phyloP scores from a whole-genome alignment of 2,797 vertebrate genomes.

The Oreochromis mossambicus region DNA sequence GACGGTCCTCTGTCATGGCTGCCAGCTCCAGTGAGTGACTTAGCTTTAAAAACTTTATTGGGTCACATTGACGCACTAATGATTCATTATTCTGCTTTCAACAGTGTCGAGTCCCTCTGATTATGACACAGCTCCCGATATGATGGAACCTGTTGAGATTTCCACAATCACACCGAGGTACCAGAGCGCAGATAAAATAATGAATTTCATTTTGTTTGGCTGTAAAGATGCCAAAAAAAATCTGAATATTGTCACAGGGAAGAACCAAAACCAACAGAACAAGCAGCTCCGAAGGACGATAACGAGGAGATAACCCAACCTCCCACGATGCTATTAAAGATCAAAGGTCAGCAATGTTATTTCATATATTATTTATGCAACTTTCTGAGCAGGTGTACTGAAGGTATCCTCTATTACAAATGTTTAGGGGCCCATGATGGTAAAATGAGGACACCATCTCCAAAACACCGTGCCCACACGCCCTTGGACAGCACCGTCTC shows the following conservation, averaged over 20 bases:
- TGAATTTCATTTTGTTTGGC: background rate
- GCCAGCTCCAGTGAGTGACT: slow-evolving; percentile 67
- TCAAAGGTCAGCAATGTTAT: slow-evolving; percentile 63
- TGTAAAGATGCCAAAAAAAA: background rate
- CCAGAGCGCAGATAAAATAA: background rate
- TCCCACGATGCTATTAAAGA: slow-evolving; percentile 55
- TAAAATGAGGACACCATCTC: slow-evolving; percentile 83
- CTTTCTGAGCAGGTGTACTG: background rate
- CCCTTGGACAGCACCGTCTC: slow-evolving; percentile 84
- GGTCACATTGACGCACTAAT: background rate
- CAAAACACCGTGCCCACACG: slow-evolving; percentile 87
- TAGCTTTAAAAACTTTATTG: background rate
- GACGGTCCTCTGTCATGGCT: slow-evolving; percentile 55
- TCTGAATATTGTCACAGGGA: slow-evolving; percentile 45
- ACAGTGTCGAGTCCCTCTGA: slow-evolving; percentile 91
- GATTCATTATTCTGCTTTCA: background rate
- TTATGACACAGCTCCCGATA: slow-evolving; percentile 91
- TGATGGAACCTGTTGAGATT: slow-evolving; percentile 80
- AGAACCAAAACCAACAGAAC: slow-evolving; percentile 14
- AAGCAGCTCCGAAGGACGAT: slow-evolving; percentile 19
- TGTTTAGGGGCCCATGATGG: slow-evolving; percentile 76
- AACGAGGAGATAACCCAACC: slow-evolving; percentile 24
- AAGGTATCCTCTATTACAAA: slow-evolving; percentile 52
- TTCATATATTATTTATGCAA: background rate
- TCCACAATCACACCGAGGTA: slow-evolving; percentile 68